Base-by-base conservation (phyloP, 2,888 invertebrate genomes). In the Ormyrus thymus region DNA sequence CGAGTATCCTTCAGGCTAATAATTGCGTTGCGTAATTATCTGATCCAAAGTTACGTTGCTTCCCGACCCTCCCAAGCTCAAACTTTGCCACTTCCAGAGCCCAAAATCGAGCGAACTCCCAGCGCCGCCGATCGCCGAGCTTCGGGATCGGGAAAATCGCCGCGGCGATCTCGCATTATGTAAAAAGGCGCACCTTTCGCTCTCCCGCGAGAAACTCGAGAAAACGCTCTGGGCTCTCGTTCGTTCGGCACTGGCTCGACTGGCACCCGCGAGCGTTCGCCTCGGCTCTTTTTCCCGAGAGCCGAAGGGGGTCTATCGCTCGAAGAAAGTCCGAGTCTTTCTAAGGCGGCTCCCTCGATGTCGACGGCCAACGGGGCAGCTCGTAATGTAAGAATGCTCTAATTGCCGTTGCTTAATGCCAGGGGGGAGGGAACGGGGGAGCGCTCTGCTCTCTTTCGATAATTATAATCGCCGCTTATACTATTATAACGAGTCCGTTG, bases 111-210 rank as follows among this genome's bases (percentile, higher is more conserved):
- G 29, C 29, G 4, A 29, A 29, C 3, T 29, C 29, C 0, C 4
- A 29, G 29, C 29, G 0, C 29, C 29, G 29, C 29, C 29, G 29
- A 29, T 2, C 29, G 29, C 1, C 29, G 29, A 29, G 2, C 29
- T 29, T 29, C 29, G 29, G 29, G 29, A 61, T 70, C 56, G 76
- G 76, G 69, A 56, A 76, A 68, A 69, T 53, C 61, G 53, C 51
- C 55, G 43, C 59, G 15, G 7, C 59, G 59, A 56, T 58, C 29
- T 29, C 58, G 76, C 76, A 82, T 84, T 84, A 84, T 83, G 81
- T 84, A 83, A 83, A 84, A 81, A 83, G 82, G 76, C 4, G 3
- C 72, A 81, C 83, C 83, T 84, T 84, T 84, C 83, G 83, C 83
- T 83, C 79, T 29, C 29, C 82, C 80, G 79, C 83, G 83, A 81